Conservation (phyloP, 2,797 vertebrate species). For the Brachyrhaphis roseni region DNA sequence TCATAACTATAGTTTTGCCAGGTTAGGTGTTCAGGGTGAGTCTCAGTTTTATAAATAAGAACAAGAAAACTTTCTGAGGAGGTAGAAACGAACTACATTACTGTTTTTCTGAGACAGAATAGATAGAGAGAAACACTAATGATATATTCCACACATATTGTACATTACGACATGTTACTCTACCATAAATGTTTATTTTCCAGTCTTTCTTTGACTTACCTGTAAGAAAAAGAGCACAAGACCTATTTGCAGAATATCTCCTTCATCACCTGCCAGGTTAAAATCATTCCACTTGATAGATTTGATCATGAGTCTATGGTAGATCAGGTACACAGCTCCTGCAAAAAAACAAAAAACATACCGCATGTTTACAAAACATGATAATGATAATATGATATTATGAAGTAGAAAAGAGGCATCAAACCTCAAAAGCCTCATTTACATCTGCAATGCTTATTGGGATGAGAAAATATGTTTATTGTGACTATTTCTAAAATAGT, state of each 20-base stretch:
- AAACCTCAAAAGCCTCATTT: neutral
- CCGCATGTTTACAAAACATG: neutral
- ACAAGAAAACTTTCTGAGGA: neutral
- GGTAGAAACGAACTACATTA: neutral
- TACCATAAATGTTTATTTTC: neutral
- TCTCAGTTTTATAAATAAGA: neutral
- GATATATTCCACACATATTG: neutral
- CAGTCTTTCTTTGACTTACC: conserved; percentile 38
- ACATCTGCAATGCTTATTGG: neutral
- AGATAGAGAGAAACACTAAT: neutral
- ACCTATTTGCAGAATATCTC: conserved; percentile 61
- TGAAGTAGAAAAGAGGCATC: neutral
- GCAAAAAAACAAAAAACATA: conserved; percentile 23
- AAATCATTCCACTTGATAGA: conserved; percentile 62
- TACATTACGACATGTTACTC: neutral
- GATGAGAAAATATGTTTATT: neutral
- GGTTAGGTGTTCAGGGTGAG: neutral
- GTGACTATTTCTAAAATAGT: neutral
- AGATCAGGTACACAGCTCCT: conserved; percentile 73
- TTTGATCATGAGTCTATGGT: conserved; percentile 50
- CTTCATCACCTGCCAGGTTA: neutral
- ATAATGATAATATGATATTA: neutral
- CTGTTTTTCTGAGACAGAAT: neutral
- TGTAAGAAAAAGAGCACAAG: conserved; percentile 79
- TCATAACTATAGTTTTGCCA: neutral